Percentiles rank a stretch among this genome's conserved stretches.
These are phyloP conservation scores for Stegastes partitus DNA, from an alignment of 2,113 vertebrate species.

Conservation along the genomic window DNA sequence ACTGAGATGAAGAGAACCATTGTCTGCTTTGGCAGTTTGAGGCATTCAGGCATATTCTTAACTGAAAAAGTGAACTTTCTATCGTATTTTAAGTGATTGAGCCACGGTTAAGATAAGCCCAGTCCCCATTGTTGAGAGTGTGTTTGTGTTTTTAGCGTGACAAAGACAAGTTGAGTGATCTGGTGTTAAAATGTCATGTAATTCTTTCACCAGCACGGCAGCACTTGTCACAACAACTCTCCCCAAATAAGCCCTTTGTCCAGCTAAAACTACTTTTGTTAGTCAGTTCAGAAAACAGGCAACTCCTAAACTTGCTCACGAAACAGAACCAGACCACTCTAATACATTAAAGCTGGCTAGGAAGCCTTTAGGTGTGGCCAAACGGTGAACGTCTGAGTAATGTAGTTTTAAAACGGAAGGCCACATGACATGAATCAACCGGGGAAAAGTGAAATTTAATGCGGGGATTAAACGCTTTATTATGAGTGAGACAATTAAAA, in stretches of 20 bases:
- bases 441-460: too few species aligned
- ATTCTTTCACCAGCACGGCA: not conserved
- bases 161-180: constrained; percentile 12
- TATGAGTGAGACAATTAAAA: too few species aligned
- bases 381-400: too few species aligned
- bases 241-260: not conserved
- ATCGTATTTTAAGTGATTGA: not conserved
- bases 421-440: too few species aligned
- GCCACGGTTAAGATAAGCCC: not conserved
- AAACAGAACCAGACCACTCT: too few species aligned
- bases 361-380: too few species aligned
- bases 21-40: constrained; percentile 19
- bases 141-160: not conserved
- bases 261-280: too few species aligned
- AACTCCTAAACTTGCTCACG: too few species aligned
- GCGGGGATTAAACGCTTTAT: too few species aligned
- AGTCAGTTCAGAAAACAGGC: too few species aligned
- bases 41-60: not conserved
- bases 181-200: constrained; percentile 1
- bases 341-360: too few species aligned
- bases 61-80: not conserved
- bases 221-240: not conserved
- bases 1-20: constrained; percentile 3
- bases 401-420: too few species aligned
- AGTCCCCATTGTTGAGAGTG: not conserved